Conservation (phyloP, 2,113 vertebrate genomes). For the Odocoileus virginianus region DNA sequence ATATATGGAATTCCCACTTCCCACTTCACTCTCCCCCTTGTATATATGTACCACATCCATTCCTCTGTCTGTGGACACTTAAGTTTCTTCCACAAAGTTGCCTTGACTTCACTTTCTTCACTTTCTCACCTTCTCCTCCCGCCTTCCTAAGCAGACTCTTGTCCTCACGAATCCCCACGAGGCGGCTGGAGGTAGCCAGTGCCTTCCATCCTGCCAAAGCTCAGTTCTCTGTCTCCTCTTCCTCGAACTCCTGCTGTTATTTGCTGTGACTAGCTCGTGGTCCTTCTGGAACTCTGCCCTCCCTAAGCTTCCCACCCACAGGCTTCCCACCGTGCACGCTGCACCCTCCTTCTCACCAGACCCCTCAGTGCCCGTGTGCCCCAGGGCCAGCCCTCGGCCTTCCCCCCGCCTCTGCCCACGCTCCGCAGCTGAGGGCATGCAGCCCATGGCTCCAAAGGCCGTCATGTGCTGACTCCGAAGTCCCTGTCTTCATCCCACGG, state of each 20-base stretch:
- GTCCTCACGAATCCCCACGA: fast-evolving
- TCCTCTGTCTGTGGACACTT: not conserved
- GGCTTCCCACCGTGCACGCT: not conserved
- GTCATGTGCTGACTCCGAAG: fast-evolving
- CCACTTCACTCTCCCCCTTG: not conserved
- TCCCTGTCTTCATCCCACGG: too few relatives aligned
- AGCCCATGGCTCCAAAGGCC: not conserved
- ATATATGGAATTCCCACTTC: not conserved
- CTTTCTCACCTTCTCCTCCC: not conserved
- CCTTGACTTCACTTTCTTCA: too few relatives aligned
- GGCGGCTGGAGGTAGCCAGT: not conserved
- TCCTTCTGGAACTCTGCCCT: not conserved
- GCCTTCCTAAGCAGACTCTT: not conserved
- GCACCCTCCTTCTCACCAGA: fast-evolving
- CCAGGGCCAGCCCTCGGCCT: not conserved
- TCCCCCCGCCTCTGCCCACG: fast-evolving
- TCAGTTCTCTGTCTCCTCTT: not conserved
- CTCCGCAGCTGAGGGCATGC: fast-evolving
- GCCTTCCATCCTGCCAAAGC: not conserved
- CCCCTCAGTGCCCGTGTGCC: fast-evolving
- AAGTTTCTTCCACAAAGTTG: not conserved
- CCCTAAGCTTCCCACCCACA: not conserved
- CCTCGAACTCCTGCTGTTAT: too few relatives aligned
- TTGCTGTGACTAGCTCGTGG: fast-evolving
- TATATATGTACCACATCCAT: not conserved